A percentile compares a stretch with the other conserved stretches of the same genome.
Evolutionary conservation across 2,113 vertebrate species (phyloP).

Genomic region (Catharus minimus): DNA sequence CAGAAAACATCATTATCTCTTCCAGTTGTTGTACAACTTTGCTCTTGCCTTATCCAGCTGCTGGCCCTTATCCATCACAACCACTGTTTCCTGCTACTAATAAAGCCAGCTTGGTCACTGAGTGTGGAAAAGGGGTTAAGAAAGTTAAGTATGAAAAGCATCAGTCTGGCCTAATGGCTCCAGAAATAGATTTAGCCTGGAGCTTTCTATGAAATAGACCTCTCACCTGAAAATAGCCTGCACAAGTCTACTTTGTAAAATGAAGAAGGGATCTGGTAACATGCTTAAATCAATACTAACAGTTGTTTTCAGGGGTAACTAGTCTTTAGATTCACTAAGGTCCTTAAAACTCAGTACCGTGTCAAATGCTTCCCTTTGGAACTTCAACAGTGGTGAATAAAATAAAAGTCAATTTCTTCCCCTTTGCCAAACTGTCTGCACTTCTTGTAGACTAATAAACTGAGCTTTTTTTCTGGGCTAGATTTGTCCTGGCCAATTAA

Average conservation of each 20-base stretch:
- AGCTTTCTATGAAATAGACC: background rate
- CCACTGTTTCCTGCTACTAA: background rate
- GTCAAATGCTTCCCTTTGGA: background rate
- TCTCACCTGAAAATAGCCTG: background rate
- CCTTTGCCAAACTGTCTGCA: background rate
- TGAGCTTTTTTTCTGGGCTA: background rate
- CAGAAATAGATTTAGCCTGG: background rate
- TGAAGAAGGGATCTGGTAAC: background rate
- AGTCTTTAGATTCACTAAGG: background rate
- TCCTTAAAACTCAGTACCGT: background rate
- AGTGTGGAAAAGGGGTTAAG: background rate
- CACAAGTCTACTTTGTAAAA: background rate
- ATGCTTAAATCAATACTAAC: background rate
- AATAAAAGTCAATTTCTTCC: background rate
- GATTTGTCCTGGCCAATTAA: background rate
- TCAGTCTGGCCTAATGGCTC: background rate
- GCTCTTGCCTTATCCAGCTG: background rate
- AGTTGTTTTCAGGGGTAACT: background rate
- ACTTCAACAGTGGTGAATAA: background rate
- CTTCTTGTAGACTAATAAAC: background rate
- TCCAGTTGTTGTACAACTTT: background rate
- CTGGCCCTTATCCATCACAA: background rate
- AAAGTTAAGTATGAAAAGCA: background rate
- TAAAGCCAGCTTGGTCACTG: accelerated
- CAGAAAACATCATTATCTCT: background rate